Percentiles rank a stretch among this genome's conserved stretches.
These are phyloP conservation scores for Heliornis fulica DNA, from an alignment of 2,113 vertebrate species.

Conservation along the genomic window DNA sequence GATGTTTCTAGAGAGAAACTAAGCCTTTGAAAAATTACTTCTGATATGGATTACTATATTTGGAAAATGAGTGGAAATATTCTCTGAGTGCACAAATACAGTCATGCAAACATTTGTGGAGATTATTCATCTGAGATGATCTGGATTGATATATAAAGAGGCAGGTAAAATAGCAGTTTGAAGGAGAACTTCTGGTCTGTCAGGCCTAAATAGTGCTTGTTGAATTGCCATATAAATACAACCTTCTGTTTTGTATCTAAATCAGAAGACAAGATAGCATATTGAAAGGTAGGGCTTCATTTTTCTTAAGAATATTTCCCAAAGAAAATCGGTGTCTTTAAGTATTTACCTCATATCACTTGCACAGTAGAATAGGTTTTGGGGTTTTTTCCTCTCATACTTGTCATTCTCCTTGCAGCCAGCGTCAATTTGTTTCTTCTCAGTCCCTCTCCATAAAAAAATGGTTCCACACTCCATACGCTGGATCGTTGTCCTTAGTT, in stretches of 20 bases:
- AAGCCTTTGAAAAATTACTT: neutral
- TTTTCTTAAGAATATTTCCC: neutral
- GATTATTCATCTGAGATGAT: neutral
- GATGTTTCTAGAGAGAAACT: neutral
- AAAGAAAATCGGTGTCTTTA: neutral
- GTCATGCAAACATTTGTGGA: neutral
- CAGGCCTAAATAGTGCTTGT: neutral
- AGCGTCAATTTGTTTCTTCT: neutral
- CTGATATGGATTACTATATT: neutral
- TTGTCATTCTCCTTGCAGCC: neutral
- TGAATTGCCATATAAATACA: neutral
- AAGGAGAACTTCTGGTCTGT: neutral
- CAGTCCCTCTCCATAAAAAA: neutral
- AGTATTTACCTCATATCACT: neutral
- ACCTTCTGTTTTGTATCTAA: neutral
- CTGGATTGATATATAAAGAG: neutral
- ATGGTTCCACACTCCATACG: neutral
- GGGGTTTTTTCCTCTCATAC: neutral
- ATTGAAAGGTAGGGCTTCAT: neutral
- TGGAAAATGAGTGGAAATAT: neutral
- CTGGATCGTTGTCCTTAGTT: neutral
- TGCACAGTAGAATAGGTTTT: neutral
- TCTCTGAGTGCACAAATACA: neutral
- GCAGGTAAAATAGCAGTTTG: neutral
- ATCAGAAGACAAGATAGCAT: neutral